Conservation (phyloP, 2,797 vertebrate species). For the Graptemys geographica region DNA sequence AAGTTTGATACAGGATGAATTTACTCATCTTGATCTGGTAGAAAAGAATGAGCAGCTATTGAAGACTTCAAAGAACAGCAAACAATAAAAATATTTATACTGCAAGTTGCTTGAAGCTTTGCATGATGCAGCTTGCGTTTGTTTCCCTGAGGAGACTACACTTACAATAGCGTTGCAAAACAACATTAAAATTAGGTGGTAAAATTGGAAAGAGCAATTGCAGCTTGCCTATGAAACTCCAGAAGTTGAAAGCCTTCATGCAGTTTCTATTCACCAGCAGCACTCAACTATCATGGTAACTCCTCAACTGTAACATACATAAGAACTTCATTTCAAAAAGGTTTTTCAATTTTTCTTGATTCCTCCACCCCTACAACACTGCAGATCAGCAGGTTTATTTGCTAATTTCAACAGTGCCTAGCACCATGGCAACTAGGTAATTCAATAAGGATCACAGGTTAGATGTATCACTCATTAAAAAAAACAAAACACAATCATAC, state of each 20-base stretch:
- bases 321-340: neutral
- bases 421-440: neutral
- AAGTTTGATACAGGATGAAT: conserved; percentile 59
- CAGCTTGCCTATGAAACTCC: conserved; percentile 16
- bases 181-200: conserved; percentile 8
- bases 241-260: conserved; percentile 2
- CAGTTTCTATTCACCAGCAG: neutral
- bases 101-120: conserved; percentile 20
- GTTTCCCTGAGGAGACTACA: conserved; percentile 13
- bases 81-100: neutral
- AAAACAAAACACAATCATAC: neutral
- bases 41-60: neutral
- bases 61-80: neutral
- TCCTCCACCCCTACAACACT: neutral
- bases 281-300: neutral
- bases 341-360: neutral
- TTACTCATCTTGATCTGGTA: neutral
- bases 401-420: neutral
- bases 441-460: neutral
- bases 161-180: neutral
- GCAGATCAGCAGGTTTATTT: neutral
- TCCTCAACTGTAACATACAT: neutral
- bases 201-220: conserved; percentile 19
- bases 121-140: conserved; percentile 8
- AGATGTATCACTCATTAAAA: neutral